Evolutionary conservation across 1,140 invertebrate genomes (phyloP).

Genomic region (Neodiprion pinetum): DNA sequence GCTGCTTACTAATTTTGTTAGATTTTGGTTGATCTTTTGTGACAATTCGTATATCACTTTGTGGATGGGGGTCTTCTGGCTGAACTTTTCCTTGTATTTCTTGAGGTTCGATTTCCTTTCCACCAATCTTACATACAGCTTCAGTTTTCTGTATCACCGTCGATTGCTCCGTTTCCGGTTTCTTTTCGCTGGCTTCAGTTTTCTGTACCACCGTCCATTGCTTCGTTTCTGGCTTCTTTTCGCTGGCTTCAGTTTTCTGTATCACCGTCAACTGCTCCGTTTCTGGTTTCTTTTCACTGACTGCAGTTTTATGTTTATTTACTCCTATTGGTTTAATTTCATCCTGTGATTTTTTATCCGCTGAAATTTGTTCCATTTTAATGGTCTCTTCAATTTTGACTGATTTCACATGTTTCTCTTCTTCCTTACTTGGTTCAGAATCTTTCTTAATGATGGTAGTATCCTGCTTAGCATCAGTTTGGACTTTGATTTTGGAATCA

Average conservation of each 20-base stretch:
- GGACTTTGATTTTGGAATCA: background rate
- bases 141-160: background rate
- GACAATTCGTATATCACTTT: background rate
- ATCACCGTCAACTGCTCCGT: background rate
- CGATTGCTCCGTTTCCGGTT: background rate
- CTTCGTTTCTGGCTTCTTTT: background rate
- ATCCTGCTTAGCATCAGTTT: background rate
- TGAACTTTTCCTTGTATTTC: background rate
- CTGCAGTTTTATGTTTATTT: slow-evolving; percentile 10
- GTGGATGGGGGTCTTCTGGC: background rate
- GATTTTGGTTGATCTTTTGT: background rate
- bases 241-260: background rate
- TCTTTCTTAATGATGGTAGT: background rate
- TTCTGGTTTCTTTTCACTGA: background rate
- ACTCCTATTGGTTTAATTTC: background rate
- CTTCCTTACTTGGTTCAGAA: background rate
- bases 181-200: background rate
- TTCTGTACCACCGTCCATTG: background rate
- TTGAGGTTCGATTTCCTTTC: background rate
- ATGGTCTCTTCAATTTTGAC: background rate
- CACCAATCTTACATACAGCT: background rate
- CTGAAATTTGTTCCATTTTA: background rate
- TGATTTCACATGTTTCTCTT: background rate
- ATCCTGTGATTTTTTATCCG: background rate
- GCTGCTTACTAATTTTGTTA: background rate